Evolutionary conservation across 2,797 vertebrate species (phyloP).

Genomic region (Anas acuta): DNA sequence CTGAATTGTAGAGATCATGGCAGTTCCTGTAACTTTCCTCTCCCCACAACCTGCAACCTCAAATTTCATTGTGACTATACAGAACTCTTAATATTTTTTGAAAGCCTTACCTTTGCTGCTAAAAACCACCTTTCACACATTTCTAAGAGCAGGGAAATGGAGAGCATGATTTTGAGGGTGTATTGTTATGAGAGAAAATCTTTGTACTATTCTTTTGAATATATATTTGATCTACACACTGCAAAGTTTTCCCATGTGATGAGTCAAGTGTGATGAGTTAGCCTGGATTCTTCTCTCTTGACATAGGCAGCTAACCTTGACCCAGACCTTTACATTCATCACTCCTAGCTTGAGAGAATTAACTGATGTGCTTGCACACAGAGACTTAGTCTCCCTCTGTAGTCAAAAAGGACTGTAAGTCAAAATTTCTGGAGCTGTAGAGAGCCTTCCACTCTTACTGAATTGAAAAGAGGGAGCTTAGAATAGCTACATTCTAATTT

Average conservation of each 20-base stretch:
- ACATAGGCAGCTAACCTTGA: not conserved
- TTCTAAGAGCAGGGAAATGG: not conserved
- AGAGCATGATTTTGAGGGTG: not conserved
- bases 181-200: not conserved
- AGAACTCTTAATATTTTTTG: not conserved
- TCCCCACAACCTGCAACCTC: not conserved
- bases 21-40: not conserved
- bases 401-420: not conserved
- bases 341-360: not conserved
- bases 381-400: not conserved
- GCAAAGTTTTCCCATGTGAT: not conserved
- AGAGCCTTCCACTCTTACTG: not conserved
- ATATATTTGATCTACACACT: not conserved
- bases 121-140: not conserved
- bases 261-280: not conserved
- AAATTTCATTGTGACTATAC: not conserved
- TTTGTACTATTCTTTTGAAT: slow-evolving; percentile 16
- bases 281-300: not conserved
- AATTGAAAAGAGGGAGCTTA: not conserved
- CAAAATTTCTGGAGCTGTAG: not conserved
- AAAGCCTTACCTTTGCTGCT: not conserved
- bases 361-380: not conserved
- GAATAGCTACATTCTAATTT: not conserved
- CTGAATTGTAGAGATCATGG: not conserved
- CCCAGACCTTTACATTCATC: not conserved